Conservation (phyloP, 2,797 vertebrate genomes). For the Percopsis omiscomaycus region DNA sequence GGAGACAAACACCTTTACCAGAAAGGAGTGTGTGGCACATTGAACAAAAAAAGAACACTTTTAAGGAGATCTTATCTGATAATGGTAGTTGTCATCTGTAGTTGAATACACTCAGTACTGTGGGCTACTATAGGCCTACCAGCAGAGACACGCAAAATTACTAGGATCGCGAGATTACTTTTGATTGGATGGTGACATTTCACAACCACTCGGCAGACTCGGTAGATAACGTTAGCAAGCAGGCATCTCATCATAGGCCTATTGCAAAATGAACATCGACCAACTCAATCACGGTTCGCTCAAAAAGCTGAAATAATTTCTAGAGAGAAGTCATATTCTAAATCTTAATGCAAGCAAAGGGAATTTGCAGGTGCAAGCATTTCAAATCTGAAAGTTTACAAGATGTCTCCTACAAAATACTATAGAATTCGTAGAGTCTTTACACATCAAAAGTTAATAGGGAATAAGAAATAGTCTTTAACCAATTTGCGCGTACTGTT, state of each 20-base stretch:
- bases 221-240: neutral
- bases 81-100: conserved; percentile 35
- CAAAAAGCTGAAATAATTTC: no score
- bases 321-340: no score
- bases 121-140: neutral
- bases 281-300: no score
- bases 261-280: neutral
- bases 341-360: no score
- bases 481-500: neutral
- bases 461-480: no score
- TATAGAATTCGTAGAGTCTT: no score
- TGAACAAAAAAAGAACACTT: conserved; percentile 48
- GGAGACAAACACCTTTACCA: neutral
- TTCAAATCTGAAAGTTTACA: no score
- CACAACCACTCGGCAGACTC: conserved; percentile 46
- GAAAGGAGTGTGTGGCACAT: conserved; percentile 23
- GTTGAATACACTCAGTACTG: conserved; percentile 26
- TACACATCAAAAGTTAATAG: no score
- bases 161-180: conserved; percentile 18
- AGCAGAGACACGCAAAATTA: conserved; percentile 14
- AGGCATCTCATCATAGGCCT: neutral
- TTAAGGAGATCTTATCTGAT: conserved; percentile 53
- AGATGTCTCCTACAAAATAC: no score
- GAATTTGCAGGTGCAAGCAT: no score
- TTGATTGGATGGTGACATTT: conserved; percentile 35